Percentiles rank a stretch among this genome's conserved stretches.
Evolutionary conservation across 2,888 invertebrate species (phyloP).

Genomic region (Esperia sulphurella): DNA sequence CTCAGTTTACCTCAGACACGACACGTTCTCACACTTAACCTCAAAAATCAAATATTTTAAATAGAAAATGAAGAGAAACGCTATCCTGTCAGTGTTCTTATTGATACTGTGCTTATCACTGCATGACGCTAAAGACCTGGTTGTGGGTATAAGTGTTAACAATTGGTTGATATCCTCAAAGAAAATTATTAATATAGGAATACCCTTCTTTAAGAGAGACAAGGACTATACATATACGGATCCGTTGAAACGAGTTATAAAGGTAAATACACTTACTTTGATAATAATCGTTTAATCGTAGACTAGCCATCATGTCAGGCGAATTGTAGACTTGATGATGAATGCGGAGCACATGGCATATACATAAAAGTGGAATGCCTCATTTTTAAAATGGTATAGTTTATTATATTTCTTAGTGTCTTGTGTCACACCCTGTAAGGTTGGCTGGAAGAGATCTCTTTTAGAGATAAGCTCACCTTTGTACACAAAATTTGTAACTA

Average conservation of each 20-base stretch:
- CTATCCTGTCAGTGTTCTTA: slow-evolving; percentile 33
- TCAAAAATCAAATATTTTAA: slow-evolving; percentile 31
- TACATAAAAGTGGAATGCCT: no score
- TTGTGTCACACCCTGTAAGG: no score
- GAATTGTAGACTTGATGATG: no score
- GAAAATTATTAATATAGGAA: slow-evolving; percentile 43
- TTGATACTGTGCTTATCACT: slow-evolving; percentile 39
- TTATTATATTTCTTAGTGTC: no score
- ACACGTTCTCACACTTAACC: slow-evolving; percentile 27
- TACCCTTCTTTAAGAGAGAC: slow-evolving; percentile 52
- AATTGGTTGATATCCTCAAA: slow-evolving; percentile 62
- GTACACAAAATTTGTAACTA: no score
- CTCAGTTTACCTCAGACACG: slow-evolving; percentile 13
- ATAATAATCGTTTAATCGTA: background rate
- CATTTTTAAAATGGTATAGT: no score
- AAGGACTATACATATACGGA: slow-evolving; percentile 61
- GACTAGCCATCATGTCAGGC: no score
- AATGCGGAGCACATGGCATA: no score
- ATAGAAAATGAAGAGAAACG: slow-evolving; percentile 44
- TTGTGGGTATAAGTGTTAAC: slow-evolving; percentile 53
- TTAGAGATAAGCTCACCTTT: no score
- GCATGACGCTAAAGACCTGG: slow-evolving; percentile 54
- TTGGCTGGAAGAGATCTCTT: no score
- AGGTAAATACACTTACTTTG: slow-evolving; percentile 33
- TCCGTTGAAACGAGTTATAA: slow-evolving; percentile 56